Percentiles rank a stretch among this genome's conserved stretches.
phyloP scores from a whole-genome alignment of 2,797 vertebrate species.

The Gadopsis bispinosus region DNA sequence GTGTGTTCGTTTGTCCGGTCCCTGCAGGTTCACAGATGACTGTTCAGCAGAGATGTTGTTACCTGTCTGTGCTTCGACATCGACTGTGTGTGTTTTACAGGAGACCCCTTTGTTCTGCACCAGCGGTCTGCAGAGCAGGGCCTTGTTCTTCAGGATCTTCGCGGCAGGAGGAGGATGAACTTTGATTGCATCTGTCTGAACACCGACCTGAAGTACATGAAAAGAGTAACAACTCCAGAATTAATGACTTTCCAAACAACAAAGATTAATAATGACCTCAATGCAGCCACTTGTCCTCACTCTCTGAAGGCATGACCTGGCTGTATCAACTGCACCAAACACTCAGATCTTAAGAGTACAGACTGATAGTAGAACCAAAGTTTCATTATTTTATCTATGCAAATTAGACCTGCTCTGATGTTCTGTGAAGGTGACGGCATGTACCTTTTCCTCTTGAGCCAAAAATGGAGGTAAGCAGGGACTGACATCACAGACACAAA shows the following conservation, averaged over 20 bases:
- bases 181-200: conserved; percentile 90
- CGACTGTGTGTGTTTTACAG: conserved; percentile 91
- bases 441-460: neutral
- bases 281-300: neutral
- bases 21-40: neutral
- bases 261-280: neutral
- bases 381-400: neutral
- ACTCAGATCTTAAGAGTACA: neutral
- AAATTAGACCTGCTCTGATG: neutral
- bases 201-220: conserved; percentile 83
- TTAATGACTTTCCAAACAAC: too few species aligned
- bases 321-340: too few species aligned
- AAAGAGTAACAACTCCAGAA: neutral
- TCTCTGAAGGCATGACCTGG: neutral
- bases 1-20: neutral
- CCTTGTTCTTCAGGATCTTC: conserved; percentile 96
- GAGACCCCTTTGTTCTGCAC: conserved; percentile 95
- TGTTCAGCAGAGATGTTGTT: neutral
- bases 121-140: conserved; percentile 94
- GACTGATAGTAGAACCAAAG: neutral
- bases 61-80: conserved; percentile 94
- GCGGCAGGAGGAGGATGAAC: conserved; percentile 79
- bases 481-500: too few species aligned
- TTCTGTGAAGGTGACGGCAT: neutral
- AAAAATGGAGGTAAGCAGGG: neutral